Evolutionary conservation across 2,113 vertebrate genomes (phyloP), one percentile per base, ranked within the genome.

Genomic region (Cercocebus atys): DNA sequence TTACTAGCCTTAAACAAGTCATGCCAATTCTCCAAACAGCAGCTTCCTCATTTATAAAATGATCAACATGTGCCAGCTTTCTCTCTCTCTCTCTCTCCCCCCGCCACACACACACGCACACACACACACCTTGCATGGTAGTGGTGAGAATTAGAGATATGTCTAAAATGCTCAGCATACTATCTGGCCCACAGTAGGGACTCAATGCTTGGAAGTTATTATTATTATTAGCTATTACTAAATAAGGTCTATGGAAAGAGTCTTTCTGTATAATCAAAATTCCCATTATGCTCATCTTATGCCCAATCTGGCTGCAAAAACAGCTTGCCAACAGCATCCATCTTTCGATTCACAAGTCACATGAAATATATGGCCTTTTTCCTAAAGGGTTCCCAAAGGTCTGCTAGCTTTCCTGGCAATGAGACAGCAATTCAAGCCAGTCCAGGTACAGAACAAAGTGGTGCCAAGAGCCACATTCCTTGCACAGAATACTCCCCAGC

Each of bases 331-430:
- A 97, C 96, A 97, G 82, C 73, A 95, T 97, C 93, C 90, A 80
- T 97, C 97, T 97, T 97, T 98, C 86, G 75, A 92, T 91, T 96
- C 94, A 86, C 88, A 93, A 97, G 96, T 96, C 96, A 76, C 25
- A 75, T 83, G 94, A 96, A 97, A 97, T 97, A 92, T 87, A 97
- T 64, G 81, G 64, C 84, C 90, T 94, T 96, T 97, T 98, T 88
- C 35, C 75, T 95, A 73, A 64, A 16, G 57, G 55, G 25, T 93
- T 98, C 97, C 96, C 97, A 93, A 88, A 97, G 94, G 94, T 76
- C 90, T 93, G 78, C 94, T 94, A 75, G 97, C 73, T 97, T 96
- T 97, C 97, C 98, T 98, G 97, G 89, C 79, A 98, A 40, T 43
- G 64, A 94, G 97, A 97, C 86, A 79, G 83, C 92, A 79, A 97